Conservation (phyloP, 2,797 vertebrate genomes). For the Notamacropus eugenii region DNA sequence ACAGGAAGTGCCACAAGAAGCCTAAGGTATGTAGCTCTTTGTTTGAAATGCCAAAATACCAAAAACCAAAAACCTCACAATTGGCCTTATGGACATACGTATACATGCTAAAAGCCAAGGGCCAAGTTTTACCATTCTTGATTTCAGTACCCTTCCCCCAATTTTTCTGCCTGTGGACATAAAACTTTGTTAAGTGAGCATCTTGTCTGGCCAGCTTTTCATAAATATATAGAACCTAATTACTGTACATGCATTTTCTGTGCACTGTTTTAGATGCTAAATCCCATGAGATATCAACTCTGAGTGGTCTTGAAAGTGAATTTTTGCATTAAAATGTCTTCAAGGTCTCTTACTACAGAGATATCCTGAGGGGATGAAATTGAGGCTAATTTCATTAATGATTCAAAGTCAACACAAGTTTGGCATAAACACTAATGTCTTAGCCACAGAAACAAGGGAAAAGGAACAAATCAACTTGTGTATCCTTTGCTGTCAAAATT, state of each 20-base stretch:
- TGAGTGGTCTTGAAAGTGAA: background rate
- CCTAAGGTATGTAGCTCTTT: background rate
- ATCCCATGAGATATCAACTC: slow-evolving; percentile 5
- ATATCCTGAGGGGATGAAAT: background rate
- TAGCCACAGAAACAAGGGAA: background rate
- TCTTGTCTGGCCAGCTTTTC: background rate
- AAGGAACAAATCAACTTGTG: too few species aligned
- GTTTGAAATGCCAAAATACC: background rate
- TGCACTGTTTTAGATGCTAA: background rate
- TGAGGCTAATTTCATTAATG: background rate
- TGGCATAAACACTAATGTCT: slow-evolving; percentile 50
- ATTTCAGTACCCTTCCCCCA: background rate
- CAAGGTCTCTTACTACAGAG: slow-evolving; percentile 5
- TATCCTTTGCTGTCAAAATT: background rate
- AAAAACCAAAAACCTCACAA: background rate
- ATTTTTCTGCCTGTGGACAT: fast-evolving
- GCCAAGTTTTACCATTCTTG: background rate
- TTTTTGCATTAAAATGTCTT: slow-evolving; percentile 32
- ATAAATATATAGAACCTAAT: background rate
- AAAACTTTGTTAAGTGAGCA: background rate
- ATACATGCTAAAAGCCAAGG: background rate
- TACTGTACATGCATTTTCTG: background rate
- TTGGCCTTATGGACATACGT: background rate
- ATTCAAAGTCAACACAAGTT: slow-evolving; percentile 48
- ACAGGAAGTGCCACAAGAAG: background rate